A percentile compares a stretch with the other conserved stretches of the same genome.
Conservation (phyloP, 2,797 vertebrate species). For the Gadopsis bispinosus region DNA sequence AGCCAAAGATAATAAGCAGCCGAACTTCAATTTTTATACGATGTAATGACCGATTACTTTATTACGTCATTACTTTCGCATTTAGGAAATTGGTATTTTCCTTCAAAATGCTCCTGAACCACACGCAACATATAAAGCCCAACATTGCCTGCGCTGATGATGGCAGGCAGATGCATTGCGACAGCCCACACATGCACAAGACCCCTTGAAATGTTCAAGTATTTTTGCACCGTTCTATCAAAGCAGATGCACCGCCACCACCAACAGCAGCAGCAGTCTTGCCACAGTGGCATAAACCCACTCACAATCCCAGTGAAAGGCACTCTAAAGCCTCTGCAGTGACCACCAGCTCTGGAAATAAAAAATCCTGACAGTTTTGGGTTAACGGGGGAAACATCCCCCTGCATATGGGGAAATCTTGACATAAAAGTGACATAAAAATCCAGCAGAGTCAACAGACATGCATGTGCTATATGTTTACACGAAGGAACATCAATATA, state of each 20-base stretch:
- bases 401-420: background rate
- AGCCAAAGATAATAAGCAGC: background rate
- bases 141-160: slow-evolving; percentile 10
- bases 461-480: slow-evolving; percentile 7
- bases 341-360: slow-evolving; percentile 46
- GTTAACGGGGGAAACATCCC: slow-evolving; percentile 1
- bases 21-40: background rate
- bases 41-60: background rate
- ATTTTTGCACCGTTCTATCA: slow-evolving; percentile 54
- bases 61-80: background rate
- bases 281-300: slow-evolving; percentile 49
- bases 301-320: slow-evolving; percentile 49
- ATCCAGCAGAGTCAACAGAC: slow-evolving; percentile 10
- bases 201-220: slow-evolving; percentile 59
- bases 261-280: slow-evolving; percentile 16
- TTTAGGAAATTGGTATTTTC: background rate
- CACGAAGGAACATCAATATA: background rate
- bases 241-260: slow-evolving; percentile 25
- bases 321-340: slow-evolving; percentile 43
- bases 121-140: slow-evolving; percentile 10
- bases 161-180: slow-evolving; percentile 29
- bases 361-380: slow-evolving; percentile 12
- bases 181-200: slow-evolving; percentile 54
- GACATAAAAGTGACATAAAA: background rate
- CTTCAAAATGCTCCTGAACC: background rate